Evolutionary conservation across 2,113 vertebrate genomes (phyloP).

Genomic region (Zingel zingel): DNA sequence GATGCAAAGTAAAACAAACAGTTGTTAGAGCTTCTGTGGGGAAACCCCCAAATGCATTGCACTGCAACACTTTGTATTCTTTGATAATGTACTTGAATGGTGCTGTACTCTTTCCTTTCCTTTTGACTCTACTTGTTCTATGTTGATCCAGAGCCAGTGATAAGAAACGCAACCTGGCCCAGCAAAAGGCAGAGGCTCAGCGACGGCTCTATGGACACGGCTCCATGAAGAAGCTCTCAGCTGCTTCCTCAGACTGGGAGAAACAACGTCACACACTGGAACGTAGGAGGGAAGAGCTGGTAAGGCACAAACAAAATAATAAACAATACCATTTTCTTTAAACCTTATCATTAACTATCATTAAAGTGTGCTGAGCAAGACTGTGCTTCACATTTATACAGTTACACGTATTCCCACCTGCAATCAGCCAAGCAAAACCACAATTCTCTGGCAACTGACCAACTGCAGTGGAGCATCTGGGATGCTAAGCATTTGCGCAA

Average conservation of each 20-base stretch:
- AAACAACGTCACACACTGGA: slow-evolving; percentile 94
- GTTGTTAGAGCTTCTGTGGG: background rate
- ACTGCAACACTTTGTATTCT: background rate
- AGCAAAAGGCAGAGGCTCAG: slow-evolving; percentile 97
- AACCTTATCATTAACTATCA: background rate
- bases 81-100: background rate
- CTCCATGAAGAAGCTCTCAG: slow-evolving; percentile 89
- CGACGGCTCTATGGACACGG: slow-evolving; percentile 95
- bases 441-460: slow-evolving; percentile 25
- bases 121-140: slow-evolving; percentile 14
- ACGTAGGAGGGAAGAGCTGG: slow-evolving; percentile 94
- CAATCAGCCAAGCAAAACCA: slow-evolving; percentile 3
- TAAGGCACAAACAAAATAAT: slow-evolving; percentile 66
- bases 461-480: slow-evolving; percentile 24
- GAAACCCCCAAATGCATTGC: background rate
- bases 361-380: background rate
- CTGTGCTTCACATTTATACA: background rate
- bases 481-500: slow-evolving; percentile 22
- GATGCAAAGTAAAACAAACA: background rate
- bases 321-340: background rate
- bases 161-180: slow-evolving; percentile 95
- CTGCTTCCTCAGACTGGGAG: slow-evolving; percentile 95
- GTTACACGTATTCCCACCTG: background rate
- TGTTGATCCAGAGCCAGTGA: slow-evolving; percentile 91
- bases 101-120: background rate